These are phyloP conservation scores for Piscicola geometra DNA, from an alignment of 2,888 invertebrate genomes.

Conservation along the genomic window DNA sequence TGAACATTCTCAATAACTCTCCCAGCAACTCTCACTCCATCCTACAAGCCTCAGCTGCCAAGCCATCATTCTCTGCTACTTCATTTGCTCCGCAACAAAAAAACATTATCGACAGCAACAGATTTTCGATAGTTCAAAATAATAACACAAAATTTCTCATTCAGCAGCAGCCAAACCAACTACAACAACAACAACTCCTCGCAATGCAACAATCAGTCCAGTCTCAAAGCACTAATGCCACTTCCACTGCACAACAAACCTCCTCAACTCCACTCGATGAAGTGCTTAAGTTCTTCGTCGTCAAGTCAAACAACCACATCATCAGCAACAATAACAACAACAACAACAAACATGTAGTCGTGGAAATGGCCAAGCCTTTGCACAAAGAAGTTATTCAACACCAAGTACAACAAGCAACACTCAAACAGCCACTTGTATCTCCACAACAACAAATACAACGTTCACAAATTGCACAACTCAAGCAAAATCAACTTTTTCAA, in stretches of 20 bases:
- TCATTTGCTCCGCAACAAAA: background rate
- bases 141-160: background rate
- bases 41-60: background rate
- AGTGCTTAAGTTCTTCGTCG: background rate
- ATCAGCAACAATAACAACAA: too few relatives aligned
- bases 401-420: background rate
- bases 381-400: background rate
- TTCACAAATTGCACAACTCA: background rate
- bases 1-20: background rate
- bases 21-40: background rate
- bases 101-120: background rate
- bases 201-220: background rate
- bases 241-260: background rate
- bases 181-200: background rate
- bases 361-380: background rate
- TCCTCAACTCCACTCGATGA: background rate
- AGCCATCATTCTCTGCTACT: background rate
- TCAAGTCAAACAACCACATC: too few relatives aligned
- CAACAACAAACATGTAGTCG: background rate
- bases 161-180: background rate
- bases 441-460: background rate
- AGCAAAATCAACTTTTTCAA: slow-evolving; percentile 4
- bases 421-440: background rate
- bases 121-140: background rate
- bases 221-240: background rate